Evolutionary conservation across 1,140 invertebrate genomes (phyloP), one percentile per base, ranked within the genome.

Genomic region (Drosophila erecta): DNA sequence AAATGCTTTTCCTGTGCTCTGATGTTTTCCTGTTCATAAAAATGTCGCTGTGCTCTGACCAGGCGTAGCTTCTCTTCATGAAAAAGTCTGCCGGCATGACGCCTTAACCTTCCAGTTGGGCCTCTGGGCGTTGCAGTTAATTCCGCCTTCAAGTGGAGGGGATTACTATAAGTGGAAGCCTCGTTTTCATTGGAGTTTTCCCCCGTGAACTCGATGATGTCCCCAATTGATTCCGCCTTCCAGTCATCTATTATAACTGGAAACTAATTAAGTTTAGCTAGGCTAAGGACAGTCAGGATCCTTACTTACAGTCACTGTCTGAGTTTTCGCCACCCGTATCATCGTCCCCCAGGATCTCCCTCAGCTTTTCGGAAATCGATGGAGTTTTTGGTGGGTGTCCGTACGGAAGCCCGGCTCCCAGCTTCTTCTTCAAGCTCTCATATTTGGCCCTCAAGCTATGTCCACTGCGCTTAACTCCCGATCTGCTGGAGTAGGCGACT

Each of bases 21-120:
- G 22, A 43, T n/a, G 12, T 54, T 61, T 41, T 61, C 59, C 38
- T 61, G 59, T 4, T 54, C 59, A n/a, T 55, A 55, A 7, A 61
- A 61, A 2, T 2, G 12, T 3, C 59, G 50, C 14, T 61, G 59
- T 5, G 50, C 37, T 35, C 51, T 54, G 4, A 61, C n/a, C 17
- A 61, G 17, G 11, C 10, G 5, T 8, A 61, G 20, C 12, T 61
- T 61, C 33, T 61, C 59, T 14, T 41, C 15, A 20, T 43, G 49
- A 4, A 61, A 14, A 33, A 22, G 24, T 30, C 12, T 47, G 17
- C 8, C 12, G 11, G 22, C 27, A 15, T 3, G 10, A 2, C 4
- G 7, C 14, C 4, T 15, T 12, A 3, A 3, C 4, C 1, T 47
- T 3, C 5, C 27, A 5, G 15, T 11, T 6, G 47, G 7, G 24